Conservation (phyloP, 2,113 vertebrate genomes). For the Sphaerodactylus townsendi region DNA sequence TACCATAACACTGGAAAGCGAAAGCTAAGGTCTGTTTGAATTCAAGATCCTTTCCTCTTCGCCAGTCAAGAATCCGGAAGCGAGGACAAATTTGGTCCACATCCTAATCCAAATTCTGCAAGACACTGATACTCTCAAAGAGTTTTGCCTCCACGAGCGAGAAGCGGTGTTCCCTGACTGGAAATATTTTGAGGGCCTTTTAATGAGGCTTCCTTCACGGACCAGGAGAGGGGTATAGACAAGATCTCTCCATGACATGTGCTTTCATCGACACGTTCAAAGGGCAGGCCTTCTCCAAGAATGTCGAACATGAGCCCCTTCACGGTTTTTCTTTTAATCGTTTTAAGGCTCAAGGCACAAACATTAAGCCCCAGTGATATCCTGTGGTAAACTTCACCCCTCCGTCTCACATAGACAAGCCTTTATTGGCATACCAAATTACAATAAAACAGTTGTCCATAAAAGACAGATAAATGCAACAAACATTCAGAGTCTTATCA, state of each 20-base stretch:
- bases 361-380: neutral
- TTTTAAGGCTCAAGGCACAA: conserved; percentile 8
- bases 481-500: no score
- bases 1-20: neutral
- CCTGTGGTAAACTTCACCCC: neutral
- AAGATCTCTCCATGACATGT: rapidly evolving
- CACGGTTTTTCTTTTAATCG: neutral
- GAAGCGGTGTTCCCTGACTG: neutral
- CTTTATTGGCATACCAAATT: no score
- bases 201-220: neutral
- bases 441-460: no score
- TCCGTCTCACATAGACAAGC: no score
- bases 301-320: neutral
- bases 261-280: neutral
- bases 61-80: neutral
- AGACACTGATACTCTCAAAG: neutral
- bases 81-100: neutral
- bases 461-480: no score
- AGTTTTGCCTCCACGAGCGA: neutral
- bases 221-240: neutral
- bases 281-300: neutral
- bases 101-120: neutral
- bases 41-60: neutral
- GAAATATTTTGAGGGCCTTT: neutral
- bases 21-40: neutral